phyloP scores from a whole-genome alignment of 2,888 invertebrate species.

The Agonopterix subpropinquella region DNA sequence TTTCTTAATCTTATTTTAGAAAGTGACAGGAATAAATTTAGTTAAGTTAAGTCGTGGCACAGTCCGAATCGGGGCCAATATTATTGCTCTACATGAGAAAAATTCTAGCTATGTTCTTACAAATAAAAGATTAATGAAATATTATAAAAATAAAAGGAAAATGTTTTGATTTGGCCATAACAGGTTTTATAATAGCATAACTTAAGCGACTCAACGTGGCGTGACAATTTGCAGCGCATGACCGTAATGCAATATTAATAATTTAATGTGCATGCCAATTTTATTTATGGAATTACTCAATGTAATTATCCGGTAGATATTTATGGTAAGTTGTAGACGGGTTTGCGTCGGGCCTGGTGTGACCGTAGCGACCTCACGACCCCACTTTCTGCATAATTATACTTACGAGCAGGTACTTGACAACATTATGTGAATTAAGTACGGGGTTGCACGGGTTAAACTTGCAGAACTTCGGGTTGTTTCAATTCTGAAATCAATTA shows the following conservation, averaged over 20 bases:
- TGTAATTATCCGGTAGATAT: slow-evolving; percentile 18
- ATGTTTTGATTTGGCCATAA: background rate
- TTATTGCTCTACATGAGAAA: no score
- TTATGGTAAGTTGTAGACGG: slow-evolving; percentile 14
- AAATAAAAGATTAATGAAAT: no score
- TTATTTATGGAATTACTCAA: slow-evolving; percentile 17
- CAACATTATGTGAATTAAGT: background rate
- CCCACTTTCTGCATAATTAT: slow-evolving; percentile 18
- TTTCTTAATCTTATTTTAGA: no score
- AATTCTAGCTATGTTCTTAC: no score
- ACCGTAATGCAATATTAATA: slow-evolving; percentile 7
- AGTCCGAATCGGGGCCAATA: no score
- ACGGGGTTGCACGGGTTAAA: background rate
- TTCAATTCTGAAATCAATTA: no score
- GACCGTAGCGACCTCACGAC: slow-evolving; percentile 14
- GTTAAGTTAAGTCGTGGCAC: no score
- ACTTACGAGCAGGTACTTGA: background rate
- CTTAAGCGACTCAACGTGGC: background rate
- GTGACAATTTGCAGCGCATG: slow-evolving; percentile 2
- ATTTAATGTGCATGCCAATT: slow-evolving; percentile 13
- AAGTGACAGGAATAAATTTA: no score
- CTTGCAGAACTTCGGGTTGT: no score
- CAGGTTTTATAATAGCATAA: no score
- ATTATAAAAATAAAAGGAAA: no score
- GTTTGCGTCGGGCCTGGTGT: slow-evolving; percentile 7